Base-by-base conservation (phyloP, 2,113 vertebrate genomes). In the Pimephales promelas region DNA sequence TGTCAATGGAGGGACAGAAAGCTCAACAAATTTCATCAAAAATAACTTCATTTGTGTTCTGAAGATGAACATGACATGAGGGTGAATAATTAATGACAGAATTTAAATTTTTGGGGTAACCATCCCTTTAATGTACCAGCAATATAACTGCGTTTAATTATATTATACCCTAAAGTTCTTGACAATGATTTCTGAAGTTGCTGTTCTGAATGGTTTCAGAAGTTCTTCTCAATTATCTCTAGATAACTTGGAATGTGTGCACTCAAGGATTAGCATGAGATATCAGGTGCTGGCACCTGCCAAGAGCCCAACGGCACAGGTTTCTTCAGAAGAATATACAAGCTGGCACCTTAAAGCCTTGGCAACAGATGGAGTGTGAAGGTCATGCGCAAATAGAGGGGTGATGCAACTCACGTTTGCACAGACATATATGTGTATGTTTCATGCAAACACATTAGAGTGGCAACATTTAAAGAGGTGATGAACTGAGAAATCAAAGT, bases 341-440 rank as follows among this genome's bases (percentile, higher is more conserved):
- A 89, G 83, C 75, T 88, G 84, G 89, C 89, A 89, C 86, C 85
- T 57, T 66, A 83, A 47, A 85, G 80, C 66, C 87, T 45, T 61
- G 81, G 73, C 77, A 90, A 86, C 91, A 93, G 91, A 92, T 91
- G 89, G 91, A 90, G 82, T 47, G 84, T 87, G 88, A 92, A 92
- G 92, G 91, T 93, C 90, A 90, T 89, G 52, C 57, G 34, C 28
- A 70, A 61, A 82, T 40, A 78, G 43, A 81, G 43, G 24, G 26
- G 16, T 31, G 59, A 49, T 47, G 52, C 52, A 54, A 34, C 18
- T 28, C 28, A 22, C 28, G 43, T 79, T 49, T 62, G 77, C 59
- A 79, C 24, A 31, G n/a, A 64, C 22, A 45, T 22, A 31, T 49
- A 64, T 34, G 24, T 62, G 57, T 24, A 45, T 61, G 40, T 18